Evolutionary conservation across 92 coral and sea anemone species (phyloP), one percentile per base, ranked within the genome.

Genomic region (Nematostella vectensis): DNA sequence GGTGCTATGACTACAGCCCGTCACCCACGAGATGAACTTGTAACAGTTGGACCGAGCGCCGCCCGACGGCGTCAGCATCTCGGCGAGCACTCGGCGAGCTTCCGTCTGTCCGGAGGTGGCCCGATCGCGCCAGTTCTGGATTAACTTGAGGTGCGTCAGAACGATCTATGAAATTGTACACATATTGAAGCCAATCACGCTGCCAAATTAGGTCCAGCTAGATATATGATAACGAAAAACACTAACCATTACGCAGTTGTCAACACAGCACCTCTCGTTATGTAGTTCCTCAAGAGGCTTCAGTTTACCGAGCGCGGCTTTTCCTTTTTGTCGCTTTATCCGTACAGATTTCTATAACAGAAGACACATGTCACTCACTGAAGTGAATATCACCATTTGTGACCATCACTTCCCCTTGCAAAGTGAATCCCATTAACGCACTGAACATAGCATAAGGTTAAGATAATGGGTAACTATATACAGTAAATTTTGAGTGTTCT

Each of bases 21-120:
- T 91, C 18, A 91, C 98, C 98, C 98, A 91, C 8, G 98, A 86
- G 16, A 91, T 87, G 55, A 91, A 91, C 72, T 91, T 91, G 69
- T 91, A 91, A 52, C 98, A 91, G 55, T 91, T 91, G 2, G 98
- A 91, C 39, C 98, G 86, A 40, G 98, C 98, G 11, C 98, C 98
- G 1, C 98, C 98, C 9, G 98, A 91, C 8, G 98, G 98, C 2
- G 98, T 91, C 36, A 91, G 44, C 98, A 91, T 91, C 71, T 91
- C 98, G 1, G 98, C 98, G 31, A 91, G 73, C 23, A 91, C 98
- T 63, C 98, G 79, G 23, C 98, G 88, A 22, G 99, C 99, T 56
- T 93, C 99, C 39, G 88, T 88, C 58, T 93, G 99, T 1, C 99
- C 99, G 3, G 99, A 86, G 16, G 78, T 62, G 1, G 99, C 95